Conservation (phyloP, 2,888 invertebrate species). For the Cryptocephalus primarius region DNA sequence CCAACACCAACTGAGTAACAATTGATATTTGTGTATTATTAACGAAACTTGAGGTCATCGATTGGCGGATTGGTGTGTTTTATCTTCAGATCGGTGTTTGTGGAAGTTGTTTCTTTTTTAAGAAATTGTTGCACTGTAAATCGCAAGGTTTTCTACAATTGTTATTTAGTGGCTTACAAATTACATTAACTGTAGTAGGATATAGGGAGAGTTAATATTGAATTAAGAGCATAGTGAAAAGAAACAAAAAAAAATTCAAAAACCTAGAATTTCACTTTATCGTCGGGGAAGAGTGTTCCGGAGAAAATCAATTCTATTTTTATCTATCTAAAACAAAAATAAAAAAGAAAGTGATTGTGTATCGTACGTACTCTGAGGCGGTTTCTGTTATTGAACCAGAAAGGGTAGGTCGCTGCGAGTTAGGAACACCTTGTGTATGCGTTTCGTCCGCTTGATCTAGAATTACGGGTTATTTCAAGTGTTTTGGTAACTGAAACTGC, state of each 20-base stretch:
- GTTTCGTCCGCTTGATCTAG: too few species aligned
- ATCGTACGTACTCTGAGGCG: too few species aligned
- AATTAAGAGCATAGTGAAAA: neutral
- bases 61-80: neutral
- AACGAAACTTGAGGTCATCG: neutral
- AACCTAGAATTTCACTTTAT: too few species aligned
- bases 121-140: conserved; percentile 9
- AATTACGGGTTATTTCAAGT: too few species aligned
- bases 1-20: neutral
- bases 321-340: too few species aligned
- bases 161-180: conserved; percentile 14
- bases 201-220: conserved; percentile 5
- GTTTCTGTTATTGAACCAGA: too few species aligned
- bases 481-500: neutral
- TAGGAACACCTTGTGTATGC: too few species aligned
- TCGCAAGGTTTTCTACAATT: conserved; percentile 9
- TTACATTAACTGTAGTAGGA: conserved; percentile 13
- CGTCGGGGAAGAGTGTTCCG: neutral
- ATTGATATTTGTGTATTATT: neutral
- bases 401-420: too few species aligned
- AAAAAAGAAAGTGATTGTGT: too few species aligned
- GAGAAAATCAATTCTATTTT: neutral
- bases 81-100: too few species aligned
- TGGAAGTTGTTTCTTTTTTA: conserved; percentile 1
- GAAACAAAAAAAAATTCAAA: too few species aligned